Evolutionary conservation across 2,797 vertebrate genomes (phyloP).

Genomic region (Urophycis tenuis): DNA sequence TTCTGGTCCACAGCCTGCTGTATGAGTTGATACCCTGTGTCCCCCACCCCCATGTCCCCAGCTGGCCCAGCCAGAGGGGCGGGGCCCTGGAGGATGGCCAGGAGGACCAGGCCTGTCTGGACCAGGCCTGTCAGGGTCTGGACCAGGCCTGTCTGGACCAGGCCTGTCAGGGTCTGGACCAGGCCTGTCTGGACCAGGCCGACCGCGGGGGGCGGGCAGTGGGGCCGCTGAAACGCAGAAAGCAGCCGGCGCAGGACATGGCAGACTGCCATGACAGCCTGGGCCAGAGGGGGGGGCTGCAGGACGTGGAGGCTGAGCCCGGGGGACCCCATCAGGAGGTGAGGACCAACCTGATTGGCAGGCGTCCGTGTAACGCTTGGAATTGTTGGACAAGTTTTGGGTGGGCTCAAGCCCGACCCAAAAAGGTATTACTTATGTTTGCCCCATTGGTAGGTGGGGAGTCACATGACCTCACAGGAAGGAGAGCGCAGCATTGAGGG

Average conservation of each 20-base stretch:
- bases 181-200: slow-evolving; percentile 39
- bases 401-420: too few relatives aligned
- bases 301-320: slow-evolving; percentile 27
- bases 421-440: neutral
- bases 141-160: slow-evolving; percentile 39
- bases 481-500: slow-evolving; percentile 41
- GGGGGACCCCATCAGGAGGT: slow-evolving; percentile 37
- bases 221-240: slow-evolving; percentile 49
- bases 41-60: slow-evolving; percentile 13
- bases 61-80: slow-evolving; percentile 51
- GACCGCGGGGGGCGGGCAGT: slow-evolving; percentile 38
- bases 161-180: slow-evolving; percentile 42
- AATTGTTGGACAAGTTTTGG: too few relatives aligned
- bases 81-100: slow-evolving; percentile 27
- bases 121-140: slow-evolving; percentile 34
- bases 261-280: slow-evolving; percentile 39
- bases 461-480: slow-evolving; percentile 13
- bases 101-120: too few relatives aligned
- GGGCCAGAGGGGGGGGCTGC: slow-evolving; percentile 32
- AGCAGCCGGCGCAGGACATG: slow-evolving; percentile 29
- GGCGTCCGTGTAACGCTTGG: too few relatives aligned
- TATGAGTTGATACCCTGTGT: neutral
- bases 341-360: slow-evolving; percentile 2
- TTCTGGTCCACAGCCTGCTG: neutral
- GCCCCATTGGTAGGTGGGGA: slow-evolving; percentile 52